phyloP scores from a whole-genome alignment of 2,113 vertebrate species.

The Sturnira hondurensis region DNA sequence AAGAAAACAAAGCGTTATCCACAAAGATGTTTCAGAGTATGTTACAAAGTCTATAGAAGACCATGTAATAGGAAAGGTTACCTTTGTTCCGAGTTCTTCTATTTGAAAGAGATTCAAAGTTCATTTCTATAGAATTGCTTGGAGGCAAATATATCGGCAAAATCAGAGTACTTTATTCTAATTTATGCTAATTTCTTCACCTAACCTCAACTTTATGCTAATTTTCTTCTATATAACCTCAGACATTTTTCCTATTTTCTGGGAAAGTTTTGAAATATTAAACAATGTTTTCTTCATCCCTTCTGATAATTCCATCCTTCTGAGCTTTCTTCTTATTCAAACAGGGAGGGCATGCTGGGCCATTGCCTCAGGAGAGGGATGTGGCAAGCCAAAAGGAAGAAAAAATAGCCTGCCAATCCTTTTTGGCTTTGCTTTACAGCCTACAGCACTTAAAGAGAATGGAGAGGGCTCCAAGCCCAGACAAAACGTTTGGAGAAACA shows the following conservation, averaged over 20 bases:
- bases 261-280: constrained; percentile 57
- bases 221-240: constrained; percentile 50
- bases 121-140: constrained; percentile 55
- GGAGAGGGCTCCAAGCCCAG: neutral
- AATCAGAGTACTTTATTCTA: constrained; percentile 61
- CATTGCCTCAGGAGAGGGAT: neutral
- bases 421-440: constrained; percentile 22
- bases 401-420: neutral
- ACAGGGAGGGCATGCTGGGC: neutral
- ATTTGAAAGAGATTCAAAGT: constrained; percentile 45
- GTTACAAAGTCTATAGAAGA: neutral
- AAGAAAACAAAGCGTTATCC: constrained; percentile 16
- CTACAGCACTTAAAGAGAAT: neutral
- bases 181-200: constrained; percentile 56
- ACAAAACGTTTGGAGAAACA: constrained; percentile 1
- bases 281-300: neutral
- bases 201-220: constrained; percentile 47
- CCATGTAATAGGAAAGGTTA: neutral
- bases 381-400: neutral
- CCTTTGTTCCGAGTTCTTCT: neutral
- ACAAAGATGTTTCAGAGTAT: neutral
- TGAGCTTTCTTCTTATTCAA: constrained; percentile 39
- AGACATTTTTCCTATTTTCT: constrained; percentile 55
- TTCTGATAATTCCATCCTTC: constrained; percentile 45
- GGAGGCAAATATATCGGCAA: constrained; percentile 50